Conservation (phyloP, 2,113 vertebrate genomes). For the Sinocyclocheilus rhinocerous region DNA sequence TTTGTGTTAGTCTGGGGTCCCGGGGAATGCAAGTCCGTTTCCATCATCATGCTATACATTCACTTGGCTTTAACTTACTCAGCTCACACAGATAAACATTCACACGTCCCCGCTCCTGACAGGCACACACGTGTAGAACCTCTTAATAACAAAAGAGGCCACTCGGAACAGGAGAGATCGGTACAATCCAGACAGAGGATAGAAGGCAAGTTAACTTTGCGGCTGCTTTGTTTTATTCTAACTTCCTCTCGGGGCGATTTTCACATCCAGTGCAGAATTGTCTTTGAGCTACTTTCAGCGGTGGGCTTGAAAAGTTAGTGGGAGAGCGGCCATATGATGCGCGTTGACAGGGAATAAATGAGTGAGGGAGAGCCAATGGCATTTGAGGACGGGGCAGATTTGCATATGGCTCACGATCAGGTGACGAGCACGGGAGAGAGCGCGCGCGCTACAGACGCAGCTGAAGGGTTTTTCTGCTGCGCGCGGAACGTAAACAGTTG, state of each 20-base stretch:
- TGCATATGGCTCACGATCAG: slow-evolving; percentile 83
- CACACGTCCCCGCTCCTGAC: slow-evolving; percentile 59
- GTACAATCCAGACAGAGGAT: slow-evolving; percentile 59
- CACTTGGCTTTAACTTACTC: slow-evolving; percentile 74
- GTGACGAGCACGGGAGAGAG: slow-evolving; percentile 73
- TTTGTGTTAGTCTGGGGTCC: slow-evolving; percentile 87
- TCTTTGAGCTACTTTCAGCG: slow-evolving; percentile 69
- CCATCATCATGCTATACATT: slow-evolving; percentile 99
- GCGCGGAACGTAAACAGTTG: slow-evolving; percentile 59
- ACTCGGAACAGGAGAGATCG: slow-evolving; percentile 1
- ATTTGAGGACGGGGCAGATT: slow-evolving; percentile 79
- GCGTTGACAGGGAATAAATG: slow-evolving; percentile 88
- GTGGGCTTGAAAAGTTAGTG: slow-evolving; percentile 65
- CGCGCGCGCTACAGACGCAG: slow-evolving; percentile 24
- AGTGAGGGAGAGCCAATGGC: slow-evolving; percentile 85
- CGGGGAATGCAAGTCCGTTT: slow-evolving; percentile 95
- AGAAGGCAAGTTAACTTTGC: neutral
- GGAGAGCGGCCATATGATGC: slow-evolving; percentile 83
- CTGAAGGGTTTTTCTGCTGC: slow-evolving; percentile 15
- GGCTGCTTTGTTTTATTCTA: slow-evolving; percentile 29
- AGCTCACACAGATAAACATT: slow-evolving; percentile 75
- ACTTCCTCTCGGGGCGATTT: slow-evolving; percentile 47
- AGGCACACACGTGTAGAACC: slow-evolving; percentile 35
- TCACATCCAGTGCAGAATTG: slow-evolving; percentile 65
- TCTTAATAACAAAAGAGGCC: slow-evolving; percentile 44